phyloP scores from a whole-genome alignment of 2,797 vertebrate species.

The Syngnathus rostellatus region DNA sequence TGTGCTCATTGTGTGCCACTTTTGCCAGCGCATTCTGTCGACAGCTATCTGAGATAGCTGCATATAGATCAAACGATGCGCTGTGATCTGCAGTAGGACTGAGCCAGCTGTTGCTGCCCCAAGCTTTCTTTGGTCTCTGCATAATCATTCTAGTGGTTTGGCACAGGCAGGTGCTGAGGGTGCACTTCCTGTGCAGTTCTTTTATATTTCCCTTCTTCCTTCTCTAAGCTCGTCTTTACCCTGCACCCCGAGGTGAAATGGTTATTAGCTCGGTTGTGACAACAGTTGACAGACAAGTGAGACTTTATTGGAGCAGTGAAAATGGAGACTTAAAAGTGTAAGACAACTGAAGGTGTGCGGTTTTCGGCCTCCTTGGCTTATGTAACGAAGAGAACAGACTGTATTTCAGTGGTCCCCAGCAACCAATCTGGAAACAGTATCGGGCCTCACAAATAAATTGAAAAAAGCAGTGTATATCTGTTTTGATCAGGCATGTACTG shows the following conservation, averaged over 20 bases:
- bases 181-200: conserved; percentile 46
- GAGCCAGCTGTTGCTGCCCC: conserved; percentile 52
- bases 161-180: conserved; percentile 53
- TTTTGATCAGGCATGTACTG: too few relatives aligned
- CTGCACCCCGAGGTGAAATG: conserved; percentile 32
- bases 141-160: conserved; percentile 47
- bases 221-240: conserved; percentile 27
- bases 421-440: background rate
- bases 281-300: conserved; percentile 6
- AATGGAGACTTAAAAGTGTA: background rate
- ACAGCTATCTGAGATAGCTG: conserved; percentile 47
- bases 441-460: too few relatives aligned
- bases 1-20: background rate
- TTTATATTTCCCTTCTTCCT: conserved; percentile 10
- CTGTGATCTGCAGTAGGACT: conserved; percentile 37
- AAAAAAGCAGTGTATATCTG: too few relatives aligned
- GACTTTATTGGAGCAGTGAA: background rate
- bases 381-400: background rate
- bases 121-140: conserved; percentile 45
- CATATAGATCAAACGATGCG: conserved; percentile 54
- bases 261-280: conserved; percentile 35
- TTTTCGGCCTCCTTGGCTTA: background rate
- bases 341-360: background rate
- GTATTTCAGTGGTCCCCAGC: background rate
- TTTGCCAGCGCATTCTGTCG: background rate